Conservation (phyloP, 1,140 invertebrate species). For the Dermatophagoides farinae region DNA sequence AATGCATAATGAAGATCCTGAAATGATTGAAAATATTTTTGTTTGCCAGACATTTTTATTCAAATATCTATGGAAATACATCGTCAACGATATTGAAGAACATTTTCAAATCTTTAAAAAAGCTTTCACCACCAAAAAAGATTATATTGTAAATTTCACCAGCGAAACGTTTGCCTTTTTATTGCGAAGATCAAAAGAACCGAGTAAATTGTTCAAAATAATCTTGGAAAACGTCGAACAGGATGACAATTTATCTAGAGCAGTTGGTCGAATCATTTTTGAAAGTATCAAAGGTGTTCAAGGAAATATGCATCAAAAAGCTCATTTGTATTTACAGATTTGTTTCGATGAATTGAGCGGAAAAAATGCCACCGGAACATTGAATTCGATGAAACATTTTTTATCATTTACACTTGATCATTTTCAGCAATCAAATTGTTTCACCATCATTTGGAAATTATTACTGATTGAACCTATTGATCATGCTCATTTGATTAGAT, state of each 20-base stretch:
- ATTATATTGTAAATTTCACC: conserved; percentile 75
- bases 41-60: conserved; percentile 65
- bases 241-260: conserved; percentile 39
- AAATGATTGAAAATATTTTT: conserved; percentile 59
- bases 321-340: conserved; percentile 19
- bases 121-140: conserved; percentile 26
- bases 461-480: too few relatives aligned
- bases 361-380: not conserved
- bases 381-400: too few relatives aligned
- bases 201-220: conserved; percentile 45
- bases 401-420: too few relatives aligned
- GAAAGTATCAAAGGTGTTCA: conserved; percentile 58
- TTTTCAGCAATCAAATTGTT: too few relatives aligned
- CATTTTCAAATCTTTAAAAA: conserved; percentile 6
- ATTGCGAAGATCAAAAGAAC: conserved; percentile 52
- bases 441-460: too few relatives aligned
- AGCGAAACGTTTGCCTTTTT: conserved; percentile 82
- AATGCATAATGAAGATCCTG: conserved; percentile 50
- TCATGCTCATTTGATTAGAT: too few relatives aligned
- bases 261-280: conserved; percentile 60
- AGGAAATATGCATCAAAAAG: conserved; percentile 50
- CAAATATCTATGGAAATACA: conserved; percentile 50
- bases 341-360: conserved; percentile 1
- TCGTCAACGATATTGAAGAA: conserved; percentile 54
- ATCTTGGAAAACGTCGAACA: conserved; percentile 43